Percentiles rank a stretch among this genome's conserved stretches.
Conservation (phyloP, 2,888 invertebrate genomes). For the Drosophila eohydei region DNA sequence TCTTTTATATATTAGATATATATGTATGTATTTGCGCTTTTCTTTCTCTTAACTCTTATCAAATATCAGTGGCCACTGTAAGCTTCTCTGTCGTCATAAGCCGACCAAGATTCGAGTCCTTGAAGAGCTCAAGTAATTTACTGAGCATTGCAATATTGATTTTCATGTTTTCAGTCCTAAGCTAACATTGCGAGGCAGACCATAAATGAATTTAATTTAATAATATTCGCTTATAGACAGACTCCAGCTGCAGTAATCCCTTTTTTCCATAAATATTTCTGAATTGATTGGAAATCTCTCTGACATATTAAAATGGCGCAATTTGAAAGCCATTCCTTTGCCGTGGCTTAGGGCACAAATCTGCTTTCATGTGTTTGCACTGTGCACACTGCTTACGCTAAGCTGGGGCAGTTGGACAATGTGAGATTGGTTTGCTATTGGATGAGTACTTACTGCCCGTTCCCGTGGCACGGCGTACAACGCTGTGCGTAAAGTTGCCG, state of each 20-base stretch:
- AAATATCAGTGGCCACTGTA: no score
- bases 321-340: constrained; percentile 3
- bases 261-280: neutral
- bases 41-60: neutral
- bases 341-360: constrained; percentile 4
- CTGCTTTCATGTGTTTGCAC: constrained; percentile 8
- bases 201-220: neutral
- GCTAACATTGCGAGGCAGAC: no score
- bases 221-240: neutral
- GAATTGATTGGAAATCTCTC: constrained; percentile 5
- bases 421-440: constrained; percentile 7
- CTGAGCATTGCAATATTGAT: no score
- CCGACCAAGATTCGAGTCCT: no score
- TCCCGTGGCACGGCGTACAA: constrained; percentile 84
- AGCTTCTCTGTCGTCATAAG: no score
- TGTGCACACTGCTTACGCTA: neutral
- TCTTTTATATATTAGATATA: no score
- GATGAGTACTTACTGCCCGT: constrained; percentile 84
- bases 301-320: neutral
- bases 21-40: neutral
- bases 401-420: neutral
- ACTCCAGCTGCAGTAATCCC: constrained; percentile 6
- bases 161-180: no score
- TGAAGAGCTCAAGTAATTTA: no score
- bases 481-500: constrained; percentile 84